Evolutionary conservation across 2,888 invertebrate species (phyloP), one percentile per base, ranked within the genome.

Genomic region (Gastracanthus pulcherrimus): DNA sequence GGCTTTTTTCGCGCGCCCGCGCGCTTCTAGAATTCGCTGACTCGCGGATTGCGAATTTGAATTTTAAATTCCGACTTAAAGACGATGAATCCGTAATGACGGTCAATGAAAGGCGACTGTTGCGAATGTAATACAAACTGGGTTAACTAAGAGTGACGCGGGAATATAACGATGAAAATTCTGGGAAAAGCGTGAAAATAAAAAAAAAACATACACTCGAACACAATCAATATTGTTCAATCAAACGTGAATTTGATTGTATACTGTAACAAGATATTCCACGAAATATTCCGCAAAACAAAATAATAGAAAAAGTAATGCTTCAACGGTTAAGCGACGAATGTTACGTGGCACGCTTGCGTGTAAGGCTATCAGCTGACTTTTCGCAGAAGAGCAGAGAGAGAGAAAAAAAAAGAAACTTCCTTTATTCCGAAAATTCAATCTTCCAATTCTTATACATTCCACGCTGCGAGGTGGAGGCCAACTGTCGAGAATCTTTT

Each of bases 1-100:
- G 38, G 5, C 26, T 41, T 16, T 70, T 38, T 58, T 7, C 34
- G 29, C 13, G 36, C 19, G n/a, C 23, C 0, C 38, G 62, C 34
- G 38, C 41, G 38, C n/a, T n/a, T n/a, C n/a, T n/a, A n/a, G n/a
- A 36, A 38, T 78, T 51, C 26, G 19, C 48, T 11, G 1, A 58
- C 31, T 34, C 60, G n/a, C 60, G n/a, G 36, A 51, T 75, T 62
- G 29, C 26, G 11, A 60, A 69, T 55, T 36, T 45, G 6, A 48
- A 26, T 71, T 64, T 55, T 29, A 34, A 79, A 72, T 79, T 72
- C 66, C 34, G 41, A 66, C 58, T 79, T 41, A 36, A 31, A 48
- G 23, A 55, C 26, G 45, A 19, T 55, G 11, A 2, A 3, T 26
- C 11, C 55, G 19, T 55, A 23, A 55, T 55, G 26, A 55, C 23